These are phyloP conservation scores for Oryzias melastigma DNA, from an alignment of 2,113 vertebrate genomes.

Conservation along the genomic window DNA sequence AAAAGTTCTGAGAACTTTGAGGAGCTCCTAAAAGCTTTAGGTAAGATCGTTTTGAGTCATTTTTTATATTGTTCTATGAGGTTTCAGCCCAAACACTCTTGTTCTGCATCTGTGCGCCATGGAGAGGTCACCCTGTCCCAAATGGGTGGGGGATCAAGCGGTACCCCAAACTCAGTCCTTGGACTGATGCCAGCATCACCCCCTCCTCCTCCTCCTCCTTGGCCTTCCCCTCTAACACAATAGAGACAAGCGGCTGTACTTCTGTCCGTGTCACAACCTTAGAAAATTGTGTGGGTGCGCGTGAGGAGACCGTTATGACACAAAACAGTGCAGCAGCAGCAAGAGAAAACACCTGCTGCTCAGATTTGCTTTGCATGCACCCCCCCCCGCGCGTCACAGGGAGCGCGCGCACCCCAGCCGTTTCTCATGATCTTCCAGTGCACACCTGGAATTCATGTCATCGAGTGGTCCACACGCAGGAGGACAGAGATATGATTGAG, in stretches of 20 bases:
- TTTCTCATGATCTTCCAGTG: slow-evolving; percentile 26
- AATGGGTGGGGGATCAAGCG: slow-evolving; percentile 47
- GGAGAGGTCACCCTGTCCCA: slow-evolving; percentile 26
- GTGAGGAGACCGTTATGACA: slow-evolving; percentile 46
- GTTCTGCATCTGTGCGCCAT: no score
- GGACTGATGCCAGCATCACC: slow-evolving; percentile 49
- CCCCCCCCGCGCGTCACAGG: neutral
- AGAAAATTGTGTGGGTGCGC: slow-evolving; percentile 21
- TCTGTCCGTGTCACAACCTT: slow-evolving; percentile 60
- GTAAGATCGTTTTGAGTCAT: slow-evolving; percentile 71
- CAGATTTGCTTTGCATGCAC: slow-evolving; percentile 5
- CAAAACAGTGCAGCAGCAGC: slow-evolving; percentile 39
- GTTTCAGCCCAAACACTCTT: no score
- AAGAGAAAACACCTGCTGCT: slow-evolving; percentile 50
- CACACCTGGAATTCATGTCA: slow-evolving; percentile 42
- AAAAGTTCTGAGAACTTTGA: slow-evolving; percentile 91
- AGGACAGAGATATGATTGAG: neutral
- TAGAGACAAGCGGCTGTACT: slow-evolving; percentile 73
- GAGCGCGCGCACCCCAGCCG: neutral
- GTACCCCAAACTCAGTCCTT: slow-evolving; percentile 58
- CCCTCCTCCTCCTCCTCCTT: slow-evolving; percentile 24
- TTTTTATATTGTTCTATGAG: no score
- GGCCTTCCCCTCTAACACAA: slow-evolving; percentile 57
- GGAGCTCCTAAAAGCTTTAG: slow-evolving; percentile 86
- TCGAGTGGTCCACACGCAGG: neutral